Evolutionary conservation across 2,113 vertebrate genomes (phyloP).

Genomic region (Coryphaenoides rupestris): DNA sequence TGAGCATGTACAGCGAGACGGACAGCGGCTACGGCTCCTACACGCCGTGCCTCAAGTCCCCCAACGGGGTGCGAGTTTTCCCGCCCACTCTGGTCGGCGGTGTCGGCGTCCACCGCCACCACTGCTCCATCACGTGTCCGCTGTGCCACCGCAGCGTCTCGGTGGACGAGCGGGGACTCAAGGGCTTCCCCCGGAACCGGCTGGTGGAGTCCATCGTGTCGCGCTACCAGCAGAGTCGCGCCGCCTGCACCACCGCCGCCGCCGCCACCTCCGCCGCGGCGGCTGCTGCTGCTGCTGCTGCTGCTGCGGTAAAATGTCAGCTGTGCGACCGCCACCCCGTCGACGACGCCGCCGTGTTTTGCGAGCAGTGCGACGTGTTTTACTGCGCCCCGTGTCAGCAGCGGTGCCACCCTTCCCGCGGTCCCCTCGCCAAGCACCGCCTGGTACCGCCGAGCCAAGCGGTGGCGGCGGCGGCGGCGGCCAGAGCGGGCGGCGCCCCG

Average conservation of each 20-base stretch:
- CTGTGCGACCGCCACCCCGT: constrained; percentile 84
- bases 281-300: constrained; percentile 76
- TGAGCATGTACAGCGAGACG: constrained; percentile 93
- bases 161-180: constrained; percentile 88
- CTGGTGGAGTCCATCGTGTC: constrained; percentile 89
- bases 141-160: constrained; percentile 95
- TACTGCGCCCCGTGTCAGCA: constrained; percentile 91
- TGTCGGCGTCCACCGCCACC: constrained; percentile 57
- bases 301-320: constrained; percentile 81
- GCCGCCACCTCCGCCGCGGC: no score
- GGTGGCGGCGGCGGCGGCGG: constrained; percentile 32
- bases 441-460: constrained; percentile 73
- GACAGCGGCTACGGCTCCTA: constrained; percentile 97
- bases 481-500: neutral
- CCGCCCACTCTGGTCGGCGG: constrained; percentile 66
- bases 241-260: no score
- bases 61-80: constrained; percentile 89
- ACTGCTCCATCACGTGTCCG: constrained; percentile 90
- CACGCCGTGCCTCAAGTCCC: constrained; percentile 91
- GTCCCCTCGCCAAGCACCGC: constrained; percentile 91
- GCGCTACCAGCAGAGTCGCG: constrained; percentile 83
- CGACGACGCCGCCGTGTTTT: constrained; percentile 80
- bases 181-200: constrained; percentile 91
- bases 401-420: constrained; percentile 91
- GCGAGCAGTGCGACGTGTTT: constrained; percentile 92